Evolutionary conservation across 2,113 vertebrate genomes (phyloP).

Genomic region (Nothoprocta pentlandii): DNA sequence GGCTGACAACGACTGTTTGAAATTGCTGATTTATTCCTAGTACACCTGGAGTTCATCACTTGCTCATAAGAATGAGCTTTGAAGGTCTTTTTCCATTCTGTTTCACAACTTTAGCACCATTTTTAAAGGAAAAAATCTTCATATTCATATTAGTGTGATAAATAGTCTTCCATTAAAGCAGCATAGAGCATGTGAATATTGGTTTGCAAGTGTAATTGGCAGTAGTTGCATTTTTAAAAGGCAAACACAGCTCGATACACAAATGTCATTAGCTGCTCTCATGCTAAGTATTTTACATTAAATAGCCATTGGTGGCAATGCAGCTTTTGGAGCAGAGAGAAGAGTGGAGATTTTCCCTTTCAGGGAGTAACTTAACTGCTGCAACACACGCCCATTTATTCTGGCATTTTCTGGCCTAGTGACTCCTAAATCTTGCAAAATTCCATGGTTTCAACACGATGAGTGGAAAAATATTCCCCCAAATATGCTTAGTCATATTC

Average conservation of each 20-base stretch:
- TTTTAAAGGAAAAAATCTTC: not conserved
- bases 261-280: not conserved
- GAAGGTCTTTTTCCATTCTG: not conserved
- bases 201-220: not conserved
- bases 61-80: not conserved
- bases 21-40: not conserved
- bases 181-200: not conserved
- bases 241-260: not conserved
- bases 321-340: not conserved
- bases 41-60: not conserved
- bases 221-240: not conserved
- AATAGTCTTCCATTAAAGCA: not conserved
- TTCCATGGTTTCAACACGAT: not conserved
- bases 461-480: not conserved
- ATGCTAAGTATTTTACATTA: not conserved
- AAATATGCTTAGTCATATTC: not conserved
- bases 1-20: not conserved
- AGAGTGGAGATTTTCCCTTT: not conserved
- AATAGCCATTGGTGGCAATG: not conserved
- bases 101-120: not conserved
- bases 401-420: not conserved
- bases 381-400: not conserved
- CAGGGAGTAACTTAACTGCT: not conserved
- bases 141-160: not conserved
- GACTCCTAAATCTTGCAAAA: not conserved